Evolutionary conservation across 2,888 invertebrate species (phyloP), one percentile per base, ranked within the genome.

Genomic region (Lymantria monacha): DNA sequence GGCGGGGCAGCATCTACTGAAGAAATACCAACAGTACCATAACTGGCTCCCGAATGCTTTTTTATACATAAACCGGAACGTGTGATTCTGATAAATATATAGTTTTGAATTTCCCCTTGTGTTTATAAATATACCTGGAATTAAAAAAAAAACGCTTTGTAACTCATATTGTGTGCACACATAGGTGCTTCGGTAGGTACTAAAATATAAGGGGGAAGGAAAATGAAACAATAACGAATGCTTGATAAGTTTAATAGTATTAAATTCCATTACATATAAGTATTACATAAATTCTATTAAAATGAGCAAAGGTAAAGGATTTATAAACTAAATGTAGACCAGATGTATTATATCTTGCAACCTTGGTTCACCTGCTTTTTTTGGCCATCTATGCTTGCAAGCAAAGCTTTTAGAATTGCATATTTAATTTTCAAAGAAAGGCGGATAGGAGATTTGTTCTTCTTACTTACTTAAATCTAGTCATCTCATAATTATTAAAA

Each of bases 21-120:
- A 91, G 85, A 91, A 91, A 57, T 86, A 90, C 91, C 91, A 91
- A 59, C 91, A 91, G 53, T 91, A 91, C 91, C 91, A 91, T 2
- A 91, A 70, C 51, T 91, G 91, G 65, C 91, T 91, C n/a, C 91
- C 91, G 67, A 88, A 91, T 8, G 90, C 91, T 56, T 90, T 89
- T 63, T 91, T 91, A 61, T 91, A 91, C 91, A 91, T 91, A 54
- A 91, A 91, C 59, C 91, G 81, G 75, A 91, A 91, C 63, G 91
- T 91, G 61, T 91, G 91, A 63, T 91, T 91, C 69, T 91, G 90
- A 56, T 91, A 91, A 62, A 91, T 91, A 57, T 89, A 91, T 48
- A 91, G 67, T 68, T 91, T 91, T 3, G 91, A 91, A 74, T 91
- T 91, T 11, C 91, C 91, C 70, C 91, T 80, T 49, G 91, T 91